A percentile compares a stretch with the other conserved stretches of the same genome.
Conservation (phyloP, 64 coral and sea anemone species). For the Cladopsammia gracilis region DNA sequence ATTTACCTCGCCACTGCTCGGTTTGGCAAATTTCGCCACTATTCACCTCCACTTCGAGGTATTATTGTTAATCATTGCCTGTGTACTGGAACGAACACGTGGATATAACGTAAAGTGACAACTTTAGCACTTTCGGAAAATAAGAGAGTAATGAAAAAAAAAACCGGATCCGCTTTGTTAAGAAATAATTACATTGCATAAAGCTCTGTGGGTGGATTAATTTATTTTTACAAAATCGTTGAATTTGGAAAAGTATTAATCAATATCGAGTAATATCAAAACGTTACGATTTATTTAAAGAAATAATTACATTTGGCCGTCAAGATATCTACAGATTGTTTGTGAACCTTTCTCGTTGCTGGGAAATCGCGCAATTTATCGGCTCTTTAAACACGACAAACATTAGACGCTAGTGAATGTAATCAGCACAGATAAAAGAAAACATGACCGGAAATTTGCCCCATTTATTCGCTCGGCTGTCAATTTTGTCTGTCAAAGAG, state of each 20-base stretch:
- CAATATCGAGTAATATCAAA: neutral
- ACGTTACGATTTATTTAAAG: neutral
- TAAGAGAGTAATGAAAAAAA: neutral
- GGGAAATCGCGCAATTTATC: neutral
- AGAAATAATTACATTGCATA: neutral
- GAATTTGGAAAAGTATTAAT: neutral
- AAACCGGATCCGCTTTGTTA: neutral
- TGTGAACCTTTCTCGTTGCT: neutral
- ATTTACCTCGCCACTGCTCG: too few relatives aligned
- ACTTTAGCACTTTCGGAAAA: too few relatives aligned
- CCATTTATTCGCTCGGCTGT: neutral
- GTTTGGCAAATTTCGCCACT: too few relatives aligned
- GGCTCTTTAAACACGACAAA: constrained; percentile 12
- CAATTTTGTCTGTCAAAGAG: neutral
- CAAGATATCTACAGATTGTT: neutral
- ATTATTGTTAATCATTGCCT: too few relatives aligned
- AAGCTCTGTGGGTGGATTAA: neutral
- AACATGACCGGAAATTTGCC: constrained; percentile 4
- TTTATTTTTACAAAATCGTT: neutral
- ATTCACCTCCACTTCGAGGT: too few relatives aligned
- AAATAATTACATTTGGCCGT: constrained; percentile 24
- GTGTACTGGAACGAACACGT: too few relatives aligned
- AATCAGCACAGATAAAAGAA: neutral
- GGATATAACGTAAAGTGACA: too few relatives aligned
- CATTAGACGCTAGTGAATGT: neutral